phyloP scores from a whole-genome alignment of 1,140 invertebrate species.

The Papilio xuthus region DNA sequence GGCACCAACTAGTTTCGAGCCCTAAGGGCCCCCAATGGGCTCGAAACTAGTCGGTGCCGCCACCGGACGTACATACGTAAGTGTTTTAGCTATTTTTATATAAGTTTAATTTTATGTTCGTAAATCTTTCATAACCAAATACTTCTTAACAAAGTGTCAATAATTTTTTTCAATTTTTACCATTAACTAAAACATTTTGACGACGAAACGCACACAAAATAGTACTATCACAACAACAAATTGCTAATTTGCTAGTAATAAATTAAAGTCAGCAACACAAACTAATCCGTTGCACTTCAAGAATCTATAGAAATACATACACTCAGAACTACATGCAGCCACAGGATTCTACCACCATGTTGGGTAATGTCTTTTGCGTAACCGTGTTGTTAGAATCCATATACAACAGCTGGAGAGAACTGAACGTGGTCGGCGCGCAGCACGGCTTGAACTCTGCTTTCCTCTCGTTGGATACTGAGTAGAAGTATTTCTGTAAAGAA shows the following conservation, averaged over 20 bases:
- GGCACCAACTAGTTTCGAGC: too few species aligned
- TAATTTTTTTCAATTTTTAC: background rate
- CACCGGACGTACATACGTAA: too few species aligned
- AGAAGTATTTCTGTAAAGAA: conserved; percentile 84
- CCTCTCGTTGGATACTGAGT: conserved; percentile 67
- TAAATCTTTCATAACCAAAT: background rate
- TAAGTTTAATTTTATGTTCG: too few species aligned
- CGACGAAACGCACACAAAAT: background rate
- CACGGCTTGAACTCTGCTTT: conserved; percentile 86
- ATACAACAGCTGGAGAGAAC: conserved; percentile 88
- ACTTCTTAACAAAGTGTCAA: background rate
- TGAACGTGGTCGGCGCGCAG: conserved; percentile 89
- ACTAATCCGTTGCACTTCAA: background rate
- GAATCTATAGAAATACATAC: background rate
- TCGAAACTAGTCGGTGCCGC: too few species aligned
- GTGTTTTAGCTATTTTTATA: too few species aligned
- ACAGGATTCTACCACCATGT: conserved; percentile 92
- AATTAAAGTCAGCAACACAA: conserved; percentile 26
- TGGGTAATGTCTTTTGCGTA: conserved; percentile 88
- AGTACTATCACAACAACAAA: conserved; percentile 2
- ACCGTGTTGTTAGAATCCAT: conserved; percentile 88
- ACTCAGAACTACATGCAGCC: conserved; percentile 85
- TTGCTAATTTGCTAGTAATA: conserved; percentile 1
- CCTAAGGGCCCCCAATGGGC: too few species aligned
- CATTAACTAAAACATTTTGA: background rate